A percentile compares a stretch with the other conserved stretches of the same genome.
Conservation (phyloP, 2,113 vertebrate genomes). For the Ctenomys sociabilis region DNA sequence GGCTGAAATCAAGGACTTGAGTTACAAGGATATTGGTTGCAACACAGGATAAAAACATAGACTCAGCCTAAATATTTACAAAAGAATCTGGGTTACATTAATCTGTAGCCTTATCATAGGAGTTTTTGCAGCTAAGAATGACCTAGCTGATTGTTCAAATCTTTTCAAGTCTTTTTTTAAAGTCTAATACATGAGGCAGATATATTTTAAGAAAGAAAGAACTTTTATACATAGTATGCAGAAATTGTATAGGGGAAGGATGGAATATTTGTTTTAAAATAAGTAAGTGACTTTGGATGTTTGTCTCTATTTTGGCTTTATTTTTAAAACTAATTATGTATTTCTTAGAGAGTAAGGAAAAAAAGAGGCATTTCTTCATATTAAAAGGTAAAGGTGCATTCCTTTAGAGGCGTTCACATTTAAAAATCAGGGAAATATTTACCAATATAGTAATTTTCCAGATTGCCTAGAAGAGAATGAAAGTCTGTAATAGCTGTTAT, state of each 20-base stretch:
- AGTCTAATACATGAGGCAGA: conserved; percentile 3
- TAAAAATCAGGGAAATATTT: not conserved
- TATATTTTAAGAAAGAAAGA: not conserved
- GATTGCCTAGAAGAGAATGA: not conserved
- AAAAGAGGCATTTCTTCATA: not conserved
- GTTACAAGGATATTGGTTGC: conserved; percentile 52
- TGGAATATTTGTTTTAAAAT: not conserved
- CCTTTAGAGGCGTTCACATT: conserved; percentile 33
- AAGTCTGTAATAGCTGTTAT: not conserved
- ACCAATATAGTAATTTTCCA: conserved; percentile 18
- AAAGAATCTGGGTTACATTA: conserved; percentile 26
- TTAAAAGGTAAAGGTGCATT: not conserved
- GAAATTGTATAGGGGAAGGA: conserved; percentile 24
- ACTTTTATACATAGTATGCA: not conserved
- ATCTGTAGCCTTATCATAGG: conserved; percentile 28
- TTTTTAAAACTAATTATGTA: not conserved
- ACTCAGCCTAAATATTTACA: conserved; percentile 41
- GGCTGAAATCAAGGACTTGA: conserved; percentile 39
- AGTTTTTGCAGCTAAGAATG: not conserved
- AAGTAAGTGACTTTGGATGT: not conserved
- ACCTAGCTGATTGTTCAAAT: conserved; percentile 36
- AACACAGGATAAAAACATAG: conserved; percentile 40
- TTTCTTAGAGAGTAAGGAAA: not conserved
- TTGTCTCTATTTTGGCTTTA: conserved; percentile 17
- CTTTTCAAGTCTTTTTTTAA: conserved; percentile 25